A percentile compares a stretch with the other conserved stretches of the same genome.
Conservation (phyloP, 2,113 vertebrate species). For the Saiga tatarica region DNA sequence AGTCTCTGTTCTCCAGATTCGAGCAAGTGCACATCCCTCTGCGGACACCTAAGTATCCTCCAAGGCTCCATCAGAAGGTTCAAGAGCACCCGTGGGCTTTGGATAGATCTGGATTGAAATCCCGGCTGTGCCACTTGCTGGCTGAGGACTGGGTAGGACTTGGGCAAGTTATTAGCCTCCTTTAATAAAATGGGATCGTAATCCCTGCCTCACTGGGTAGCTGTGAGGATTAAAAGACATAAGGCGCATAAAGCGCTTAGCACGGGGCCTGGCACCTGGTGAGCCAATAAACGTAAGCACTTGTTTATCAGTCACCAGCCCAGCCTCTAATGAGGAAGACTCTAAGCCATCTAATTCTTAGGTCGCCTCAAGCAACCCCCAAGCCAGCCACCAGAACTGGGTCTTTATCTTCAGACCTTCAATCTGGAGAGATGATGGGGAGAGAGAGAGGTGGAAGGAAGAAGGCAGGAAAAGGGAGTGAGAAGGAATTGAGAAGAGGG, state of each 20-base stretch:
- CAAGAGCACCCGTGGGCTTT: background rate
- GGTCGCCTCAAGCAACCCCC: background rate
- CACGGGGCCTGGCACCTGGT: background rate
- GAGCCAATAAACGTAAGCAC: background rate
- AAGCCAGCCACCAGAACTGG: background rate
- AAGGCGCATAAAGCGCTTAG: background rate
- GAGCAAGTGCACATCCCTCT: background rate
- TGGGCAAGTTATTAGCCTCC: background rate
- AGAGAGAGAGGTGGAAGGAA: background rate
- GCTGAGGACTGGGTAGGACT: background rate
- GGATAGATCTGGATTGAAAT: background rate
- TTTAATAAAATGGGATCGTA: background rate
- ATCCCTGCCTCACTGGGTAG: background rate
- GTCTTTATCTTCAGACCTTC: conserved; percentile 12
- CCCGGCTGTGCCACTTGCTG: background rate
- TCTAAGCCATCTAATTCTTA: conserved; percentile 27
- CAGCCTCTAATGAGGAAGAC: background rate
- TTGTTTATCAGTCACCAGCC: background rate
- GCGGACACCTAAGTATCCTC: background rate
- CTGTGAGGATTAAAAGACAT: conserved; percentile 45
- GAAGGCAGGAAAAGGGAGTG: background rate
- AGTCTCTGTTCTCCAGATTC: background rate
- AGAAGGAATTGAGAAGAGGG: background rate
- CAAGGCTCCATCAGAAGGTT: background rate
- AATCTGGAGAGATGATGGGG: background rate